These are phyloP conservation scores for Grammomys surdaster DNA, from an alignment of 2,113 vertebrate species.

Conservation along the genomic window DNA sequence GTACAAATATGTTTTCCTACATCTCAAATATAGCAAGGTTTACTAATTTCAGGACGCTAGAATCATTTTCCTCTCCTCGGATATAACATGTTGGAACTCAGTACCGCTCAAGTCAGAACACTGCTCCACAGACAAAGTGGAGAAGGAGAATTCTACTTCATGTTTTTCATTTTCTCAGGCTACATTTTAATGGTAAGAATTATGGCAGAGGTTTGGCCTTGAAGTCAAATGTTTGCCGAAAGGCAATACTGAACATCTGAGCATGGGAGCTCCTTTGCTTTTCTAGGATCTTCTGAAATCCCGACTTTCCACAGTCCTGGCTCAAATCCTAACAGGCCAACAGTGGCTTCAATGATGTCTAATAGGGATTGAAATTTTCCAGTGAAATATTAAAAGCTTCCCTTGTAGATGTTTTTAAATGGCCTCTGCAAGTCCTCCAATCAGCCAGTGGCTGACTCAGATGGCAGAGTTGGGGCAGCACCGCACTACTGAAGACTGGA, in stretches of 20 bases:
- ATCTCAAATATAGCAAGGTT: background rate
- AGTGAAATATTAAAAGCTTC: slow-evolving; percentile 69
- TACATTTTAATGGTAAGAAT: slow-evolving; percentile 21
- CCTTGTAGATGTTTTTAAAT: background rate
- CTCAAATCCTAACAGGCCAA: background rate
- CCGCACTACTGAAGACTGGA: slow-evolving; percentile 74
- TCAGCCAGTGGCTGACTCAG: slow-evolving; percentile 27
- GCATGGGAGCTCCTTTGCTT: background rate
- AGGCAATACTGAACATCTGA: slow-evolving; percentile 29
- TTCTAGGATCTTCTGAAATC: background rate
- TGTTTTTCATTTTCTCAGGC: background rate
- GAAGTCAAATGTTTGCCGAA: slow-evolving; percentile 33
- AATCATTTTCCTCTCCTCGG: background rate
- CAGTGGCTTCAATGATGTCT: background rate
- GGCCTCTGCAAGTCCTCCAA: background rate
- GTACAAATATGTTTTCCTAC: background rate
- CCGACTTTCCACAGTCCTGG: background rate
- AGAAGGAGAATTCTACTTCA: background rate
- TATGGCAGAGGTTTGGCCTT: background rate
- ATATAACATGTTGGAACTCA: background rate
- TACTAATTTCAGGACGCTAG: background rate
- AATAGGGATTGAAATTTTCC: background rate
- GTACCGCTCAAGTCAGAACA: background rate
- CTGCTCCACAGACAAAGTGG: background rate
- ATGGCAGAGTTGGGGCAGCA: slow-evolving; percentile 30